phyloP scores from a whole-genome alignment of 2,797 vertebrate species.

The Antrozous pallidus region DNA sequence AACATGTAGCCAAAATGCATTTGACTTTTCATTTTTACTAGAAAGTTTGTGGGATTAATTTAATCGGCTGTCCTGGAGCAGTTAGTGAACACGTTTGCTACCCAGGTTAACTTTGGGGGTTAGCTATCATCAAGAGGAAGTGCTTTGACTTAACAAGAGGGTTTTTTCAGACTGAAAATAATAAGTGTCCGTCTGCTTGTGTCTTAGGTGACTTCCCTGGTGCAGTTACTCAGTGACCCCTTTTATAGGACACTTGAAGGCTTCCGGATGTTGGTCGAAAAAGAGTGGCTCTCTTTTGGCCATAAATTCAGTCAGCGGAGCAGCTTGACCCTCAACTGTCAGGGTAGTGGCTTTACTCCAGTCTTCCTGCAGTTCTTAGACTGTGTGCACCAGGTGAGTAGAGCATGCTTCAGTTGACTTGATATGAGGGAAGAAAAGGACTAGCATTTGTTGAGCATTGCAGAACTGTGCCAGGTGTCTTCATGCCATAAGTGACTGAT shows the following conservation, averaged over 20 bases:
- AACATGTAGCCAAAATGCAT: constrained; percentile 34
- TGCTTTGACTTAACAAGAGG: constrained; percentile 10
- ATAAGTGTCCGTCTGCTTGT: constrained; percentile 53
- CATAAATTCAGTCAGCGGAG: constrained; percentile 97
- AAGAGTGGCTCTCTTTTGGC: constrained; percentile 98
- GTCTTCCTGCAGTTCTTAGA: constrained; percentile 98
- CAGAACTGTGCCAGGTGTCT: neutral
- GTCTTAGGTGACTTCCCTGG: constrained; percentile 92
- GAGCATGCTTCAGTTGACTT: neutral
- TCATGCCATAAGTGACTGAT: neutral
- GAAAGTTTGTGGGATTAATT: constrained; percentile 41
- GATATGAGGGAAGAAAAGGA: neutral
- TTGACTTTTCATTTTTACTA: constrained; percentile 32
- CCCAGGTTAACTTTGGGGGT: constrained; percentile 9
- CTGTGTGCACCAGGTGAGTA: constrained; percentile 95
- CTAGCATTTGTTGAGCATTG: neutral
- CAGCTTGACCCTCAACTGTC: constrained; percentile 92
- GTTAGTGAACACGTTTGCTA: neutral
- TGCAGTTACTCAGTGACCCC: constrained; percentile 95
- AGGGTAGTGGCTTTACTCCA: constrained; percentile 95
- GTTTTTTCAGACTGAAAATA: constrained; percentile 49
- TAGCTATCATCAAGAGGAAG: neutral
- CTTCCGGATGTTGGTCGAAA: constrained; percentile 95
- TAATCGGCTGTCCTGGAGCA: neutral
- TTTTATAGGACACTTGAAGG: constrained; percentile 98